phyloP scores from a whole-genome alignment of 2,888 invertebrate species.

The Melanargia galathea region DNA sequence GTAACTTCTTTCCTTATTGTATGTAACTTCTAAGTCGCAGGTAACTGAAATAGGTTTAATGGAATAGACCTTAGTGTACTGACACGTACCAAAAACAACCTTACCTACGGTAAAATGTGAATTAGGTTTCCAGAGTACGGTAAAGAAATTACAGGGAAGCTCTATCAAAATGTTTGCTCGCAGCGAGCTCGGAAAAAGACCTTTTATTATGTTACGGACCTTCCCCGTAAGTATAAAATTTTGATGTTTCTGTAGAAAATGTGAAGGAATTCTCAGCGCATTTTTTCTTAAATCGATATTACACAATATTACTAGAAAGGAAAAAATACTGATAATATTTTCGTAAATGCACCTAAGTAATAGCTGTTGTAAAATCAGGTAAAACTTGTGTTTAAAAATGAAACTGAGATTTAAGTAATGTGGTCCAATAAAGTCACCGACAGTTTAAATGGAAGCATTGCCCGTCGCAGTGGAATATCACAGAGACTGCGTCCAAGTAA shows the following conservation, averaged over 20 bases:
- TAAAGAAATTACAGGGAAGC: conserved; percentile 22
- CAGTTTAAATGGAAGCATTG: too few species aligned
- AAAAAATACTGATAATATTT: background rate
- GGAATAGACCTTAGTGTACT: too few species aligned
- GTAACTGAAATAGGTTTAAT: too few species aligned
- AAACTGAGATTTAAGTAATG: too few species aligned
- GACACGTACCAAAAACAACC: too few species aligned
- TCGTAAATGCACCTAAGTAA: background rate
- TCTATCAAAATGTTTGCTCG: conserved; percentile 30
- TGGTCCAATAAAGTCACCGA: too few species aligned
- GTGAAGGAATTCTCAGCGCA: background rate
- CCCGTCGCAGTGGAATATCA: too few species aligned
- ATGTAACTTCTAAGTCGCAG: too few species aligned
- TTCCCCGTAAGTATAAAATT: conserved; percentile 24
- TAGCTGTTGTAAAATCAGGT: background rate
- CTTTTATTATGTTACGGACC: conserved; percentile 32
- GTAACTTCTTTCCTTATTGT: too few species aligned
- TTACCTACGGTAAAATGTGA: background rate
- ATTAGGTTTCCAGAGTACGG: conserved; percentile 3
- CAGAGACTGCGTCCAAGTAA: too few species aligned
- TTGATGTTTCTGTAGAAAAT: conserved; percentile 18
- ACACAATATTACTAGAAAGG: background rate
- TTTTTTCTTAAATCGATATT: background rate
- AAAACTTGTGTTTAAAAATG: too few species aligned
- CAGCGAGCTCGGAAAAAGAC: conserved; percentile 26